Evolutionary conservation across 2,888 invertebrate genomes (phyloP).

Genomic region (Smittia aterrima): DNA sequence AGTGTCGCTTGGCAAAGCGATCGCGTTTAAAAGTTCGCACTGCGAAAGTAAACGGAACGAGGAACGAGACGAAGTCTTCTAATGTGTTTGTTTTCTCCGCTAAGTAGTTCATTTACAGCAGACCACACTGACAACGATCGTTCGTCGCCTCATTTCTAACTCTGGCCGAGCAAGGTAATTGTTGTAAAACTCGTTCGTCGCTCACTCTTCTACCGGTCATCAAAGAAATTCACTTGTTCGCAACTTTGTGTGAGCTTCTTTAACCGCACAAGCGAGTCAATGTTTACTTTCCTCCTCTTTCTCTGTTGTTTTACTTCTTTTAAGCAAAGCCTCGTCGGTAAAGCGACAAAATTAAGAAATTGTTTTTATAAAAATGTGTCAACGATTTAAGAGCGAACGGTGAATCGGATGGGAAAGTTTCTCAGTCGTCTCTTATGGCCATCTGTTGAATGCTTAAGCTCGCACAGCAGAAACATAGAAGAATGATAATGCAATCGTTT

Average conservation of each 20-base stretch:
- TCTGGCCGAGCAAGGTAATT: no score
- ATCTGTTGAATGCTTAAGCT: neutral
- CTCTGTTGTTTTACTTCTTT: neutral
- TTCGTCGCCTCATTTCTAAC: no score
- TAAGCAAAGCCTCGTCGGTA: neutral
- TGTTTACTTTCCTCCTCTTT: no score
- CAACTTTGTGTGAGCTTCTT: slow-evolving; percentile 4
- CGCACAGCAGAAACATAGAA: neutral
- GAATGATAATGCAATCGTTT: slow-evolving; percentile 4
- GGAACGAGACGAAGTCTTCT: neutral
- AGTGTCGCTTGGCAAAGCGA: neutral
- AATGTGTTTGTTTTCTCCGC: neutral
- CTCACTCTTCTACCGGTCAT: neutral
- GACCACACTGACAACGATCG: neutral
- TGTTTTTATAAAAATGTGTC: slow-evolving; percentile 11
- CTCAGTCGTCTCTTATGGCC: neutral
- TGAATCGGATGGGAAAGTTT: slow-evolving; percentile 13
- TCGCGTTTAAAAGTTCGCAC: neutral
- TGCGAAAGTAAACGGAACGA: no score
- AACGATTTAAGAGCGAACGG: slow-evolving; percentile 5
- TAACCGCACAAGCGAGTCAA: neutral
- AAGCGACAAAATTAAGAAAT: slow-evolving; percentile 3
- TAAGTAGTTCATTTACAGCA: neutral
- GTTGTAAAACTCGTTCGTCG: no score
- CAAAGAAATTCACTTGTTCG: slow-evolving; percentile 3